A percentile compares a stretch with the other conserved stretches of the same genome.
Conservation (phyloP, 2,113 vertebrate genomes). For the Brachirus orientalis region DNA sequence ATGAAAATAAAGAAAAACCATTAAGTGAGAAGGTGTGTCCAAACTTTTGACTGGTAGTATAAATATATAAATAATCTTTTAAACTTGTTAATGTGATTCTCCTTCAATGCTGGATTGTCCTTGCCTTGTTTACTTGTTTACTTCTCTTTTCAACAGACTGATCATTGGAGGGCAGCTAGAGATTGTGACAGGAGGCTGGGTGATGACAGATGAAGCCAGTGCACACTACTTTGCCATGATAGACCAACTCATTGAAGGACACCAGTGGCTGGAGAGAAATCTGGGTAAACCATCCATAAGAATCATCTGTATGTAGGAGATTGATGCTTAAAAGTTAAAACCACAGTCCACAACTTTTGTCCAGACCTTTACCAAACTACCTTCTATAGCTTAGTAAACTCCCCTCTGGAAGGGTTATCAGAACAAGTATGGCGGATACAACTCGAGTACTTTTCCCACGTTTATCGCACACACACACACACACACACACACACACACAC, state of each 20-base stretch:
- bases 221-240: conserved; percentile 97
- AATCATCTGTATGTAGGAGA: background rate
- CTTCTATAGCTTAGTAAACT: no score
- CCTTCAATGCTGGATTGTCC: conserved; percentile 55
- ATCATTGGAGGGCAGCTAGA: conserved; percentile 91
- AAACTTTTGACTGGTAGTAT: no score
- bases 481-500: no score
- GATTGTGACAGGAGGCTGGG: conserved; percentile 97
- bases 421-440: no score
- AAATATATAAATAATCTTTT: no score
- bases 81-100: conserved; percentile 48
- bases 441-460: no score
- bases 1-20: no score
- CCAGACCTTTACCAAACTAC: no score
- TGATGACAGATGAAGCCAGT: conserved; percentile 97
- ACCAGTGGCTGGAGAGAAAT: conserved; percentile 97
- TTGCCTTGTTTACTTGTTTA: conserved; percentile 60
- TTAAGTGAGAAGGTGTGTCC: no score
- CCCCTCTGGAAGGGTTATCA: no score
- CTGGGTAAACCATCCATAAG: conserved; percentile 81
- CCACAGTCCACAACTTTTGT: no score
- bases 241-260: conserved; percentile 97
- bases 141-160: conserved; percentile 70
- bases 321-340: background rate
- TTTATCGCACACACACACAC: no score